phyloP scores from a whole-genome alignment of 2,888 invertebrate species.

The Anagyrus pseudococci region DNA sequence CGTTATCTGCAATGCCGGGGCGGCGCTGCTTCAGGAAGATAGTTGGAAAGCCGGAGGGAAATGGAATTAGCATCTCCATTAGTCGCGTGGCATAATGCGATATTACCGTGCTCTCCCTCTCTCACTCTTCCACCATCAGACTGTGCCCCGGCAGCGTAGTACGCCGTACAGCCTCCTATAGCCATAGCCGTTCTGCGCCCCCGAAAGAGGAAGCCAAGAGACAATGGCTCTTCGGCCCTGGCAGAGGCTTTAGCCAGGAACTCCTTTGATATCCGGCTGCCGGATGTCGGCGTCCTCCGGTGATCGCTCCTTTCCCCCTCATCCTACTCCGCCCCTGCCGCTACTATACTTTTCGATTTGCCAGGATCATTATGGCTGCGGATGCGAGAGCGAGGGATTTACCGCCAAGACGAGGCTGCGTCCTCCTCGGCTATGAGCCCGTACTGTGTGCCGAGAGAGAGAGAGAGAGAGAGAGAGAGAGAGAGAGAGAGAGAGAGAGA shows the following conservation, averaged over 20 bases:
- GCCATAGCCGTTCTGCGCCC: too few relatives aligned
- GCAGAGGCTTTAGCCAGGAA: neutral
- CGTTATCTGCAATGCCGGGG: constrained; percentile 15
- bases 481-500: too few relatives aligned
- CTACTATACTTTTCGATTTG: too few relatives aligned
- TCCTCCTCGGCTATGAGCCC: too few relatives aligned
- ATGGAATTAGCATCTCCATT: constrained; percentile 58
- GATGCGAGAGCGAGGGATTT: neutral
- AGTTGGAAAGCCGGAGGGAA: constrained; percentile 34
- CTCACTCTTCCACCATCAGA: constrained; percentile 8
- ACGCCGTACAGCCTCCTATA: too few relatives aligned
- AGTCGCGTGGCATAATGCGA: constrained; percentile 54
- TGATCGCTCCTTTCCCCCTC: too few relatives aligned
- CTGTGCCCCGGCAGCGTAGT: too few relatives aligned
- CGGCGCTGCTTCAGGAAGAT: constrained; percentile 16
- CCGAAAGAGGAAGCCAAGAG: constrained; percentile 42
- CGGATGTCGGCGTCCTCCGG: neutral
- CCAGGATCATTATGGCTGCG: too few relatives aligned
- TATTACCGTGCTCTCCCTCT: constrained; percentile 46
- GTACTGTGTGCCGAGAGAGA: too few relatives aligned
- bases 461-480: too few relatives aligned
- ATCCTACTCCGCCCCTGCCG: too few relatives aligned
- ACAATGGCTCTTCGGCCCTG: constrained; percentile 44
- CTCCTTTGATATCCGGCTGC: neutral
- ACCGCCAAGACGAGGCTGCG: too few relatives aligned